These are phyloP conservation scores for Acanthornis magna DNA, from an alignment of 2,797 vertebrate species.

Conservation along the genomic window DNA sequence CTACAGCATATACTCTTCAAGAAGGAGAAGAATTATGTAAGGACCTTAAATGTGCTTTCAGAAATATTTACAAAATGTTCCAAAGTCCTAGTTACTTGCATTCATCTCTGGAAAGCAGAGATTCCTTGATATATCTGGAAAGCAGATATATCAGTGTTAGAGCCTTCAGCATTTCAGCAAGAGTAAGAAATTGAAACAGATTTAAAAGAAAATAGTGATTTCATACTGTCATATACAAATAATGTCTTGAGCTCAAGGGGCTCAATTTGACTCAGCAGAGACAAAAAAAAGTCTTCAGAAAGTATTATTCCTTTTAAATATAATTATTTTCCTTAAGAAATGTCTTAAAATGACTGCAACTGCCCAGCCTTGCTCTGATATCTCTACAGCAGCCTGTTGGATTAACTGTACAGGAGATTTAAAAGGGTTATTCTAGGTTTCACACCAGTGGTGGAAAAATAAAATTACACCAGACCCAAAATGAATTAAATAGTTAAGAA, in stretches of 20 bases:
- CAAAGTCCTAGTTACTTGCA: not conserved
- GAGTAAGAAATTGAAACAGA: not conserved
- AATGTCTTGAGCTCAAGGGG: not conserved
- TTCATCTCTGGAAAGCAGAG: not conserved
- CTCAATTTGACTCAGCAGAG: not conserved
- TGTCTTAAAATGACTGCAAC: not conserved
- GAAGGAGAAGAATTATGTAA: not conserved
- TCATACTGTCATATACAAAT: not conserved
- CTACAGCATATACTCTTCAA: not conserved
- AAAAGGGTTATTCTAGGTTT: slow-evolving; percentile 31
- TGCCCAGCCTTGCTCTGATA: not conserved
- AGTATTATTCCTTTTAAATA: not conserved
- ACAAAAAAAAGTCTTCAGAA: not conserved
- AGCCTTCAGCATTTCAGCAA: not conserved
- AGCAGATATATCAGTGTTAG: not conserved
- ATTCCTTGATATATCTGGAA: too few species aligned
- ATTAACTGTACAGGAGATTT: not conserved
- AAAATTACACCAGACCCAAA: slow-evolving; percentile 20
- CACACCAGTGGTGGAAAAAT: not conserved
- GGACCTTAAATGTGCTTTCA: not conserved
- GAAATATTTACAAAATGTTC: not conserved
- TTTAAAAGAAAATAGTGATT: not conserved
- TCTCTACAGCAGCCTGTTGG: not conserved
- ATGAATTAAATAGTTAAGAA: slow-evolving; percentile 27
- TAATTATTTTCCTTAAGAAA: not conserved